These are phyloP conservation scores for Platypus cylindrus DNA, from an alignment of 2,888 invertebrate genomes.

Conservation along the genomic window DNA sequence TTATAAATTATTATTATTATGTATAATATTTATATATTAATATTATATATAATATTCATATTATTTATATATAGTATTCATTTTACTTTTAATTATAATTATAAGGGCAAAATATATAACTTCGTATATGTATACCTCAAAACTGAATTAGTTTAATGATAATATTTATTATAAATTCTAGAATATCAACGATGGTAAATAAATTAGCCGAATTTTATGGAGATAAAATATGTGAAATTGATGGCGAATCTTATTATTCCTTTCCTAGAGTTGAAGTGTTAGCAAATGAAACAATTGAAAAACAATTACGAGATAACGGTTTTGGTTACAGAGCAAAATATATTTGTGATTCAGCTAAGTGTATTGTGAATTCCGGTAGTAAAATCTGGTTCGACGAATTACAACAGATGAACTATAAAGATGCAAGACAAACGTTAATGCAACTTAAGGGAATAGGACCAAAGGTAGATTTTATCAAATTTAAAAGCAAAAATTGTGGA, in stretches of 20 bases:
- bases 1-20: too few relatives aligned
- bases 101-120: not conserved
- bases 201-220: slow-evolving; percentile 77
- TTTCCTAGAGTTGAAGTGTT: slow-evolving; percentile 70
- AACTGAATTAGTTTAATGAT: not conserved
- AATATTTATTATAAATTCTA: slow-evolving; percentile 27
- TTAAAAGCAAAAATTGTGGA: too few relatives aligned
- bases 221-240: slow-evolving; percentile 51
- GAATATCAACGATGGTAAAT: slow-evolving; percentile 86
- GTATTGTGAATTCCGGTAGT: slow-evolving; percentile 53
- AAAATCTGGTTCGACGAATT: slow-evolving; percentile 59
- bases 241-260: slow-evolving; percentile 53
- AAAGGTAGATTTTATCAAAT: slow-evolving; percentile 62
- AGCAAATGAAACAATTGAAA: slow-evolving; percentile 50
- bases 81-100: not conserved
- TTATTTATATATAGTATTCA: too few relatives aligned
- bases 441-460: slow-evolving; percentile 82
- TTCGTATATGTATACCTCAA: not conserved
- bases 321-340: slow-evolving; percentile 86
- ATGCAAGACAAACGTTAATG: slow-evolving; percentile 62
- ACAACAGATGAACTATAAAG: slow-evolving; percentile 52
- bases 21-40: too few relatives aligned
- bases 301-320: slow-evolving; percentile 54
- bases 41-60: too few relatives aligned
- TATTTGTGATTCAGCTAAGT: slow-evolving; percentile 59